Percentiles rank a stretch among this genome's conserved stretches.
phyloP scores from a whole-genome alignment of 2,113 vertebrate species.

The Xenopus borealis region DNA sequence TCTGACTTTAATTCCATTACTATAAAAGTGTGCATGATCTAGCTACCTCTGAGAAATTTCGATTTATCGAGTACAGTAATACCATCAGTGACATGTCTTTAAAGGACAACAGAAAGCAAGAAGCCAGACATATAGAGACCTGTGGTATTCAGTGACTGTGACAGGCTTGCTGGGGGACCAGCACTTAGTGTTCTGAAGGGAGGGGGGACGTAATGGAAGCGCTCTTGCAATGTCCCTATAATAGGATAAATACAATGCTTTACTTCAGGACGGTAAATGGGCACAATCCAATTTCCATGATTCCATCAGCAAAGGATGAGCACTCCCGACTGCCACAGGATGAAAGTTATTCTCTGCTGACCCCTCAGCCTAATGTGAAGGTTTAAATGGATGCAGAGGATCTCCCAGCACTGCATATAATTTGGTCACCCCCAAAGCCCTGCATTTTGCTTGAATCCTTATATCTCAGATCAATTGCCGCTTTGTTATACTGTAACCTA shows the following conservation, averaged over 20 bases:
- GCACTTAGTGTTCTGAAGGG: not conserved
- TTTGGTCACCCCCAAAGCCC: conserved; percentile 36
- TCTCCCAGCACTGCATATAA: not conserved
- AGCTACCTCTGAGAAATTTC: not conserved
- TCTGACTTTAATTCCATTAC: too few relatives aligned
- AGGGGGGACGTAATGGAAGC: conserved; percentile 66
- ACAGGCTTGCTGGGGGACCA: conserved; percentile 19
- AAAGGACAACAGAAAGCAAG: not conserved
- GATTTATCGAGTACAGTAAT: not conserved
- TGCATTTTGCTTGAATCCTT: conserved; percentile 50
- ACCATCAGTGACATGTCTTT: not conserved
- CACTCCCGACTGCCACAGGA: conserved; percentile 28
- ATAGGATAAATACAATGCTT: conserved; percentile 88
- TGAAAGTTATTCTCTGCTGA: conserved; percentile 35
- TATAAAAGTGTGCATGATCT: too few relatives aligned
- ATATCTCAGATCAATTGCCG: conserved; percentile 32
- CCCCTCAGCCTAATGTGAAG: conserved; percentile 15
- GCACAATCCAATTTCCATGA: conserved; percentile 98
- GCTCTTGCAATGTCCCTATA: conserved; percentile 81
- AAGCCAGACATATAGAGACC: not conserved
- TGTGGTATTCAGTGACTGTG: conserved; percentile 22
- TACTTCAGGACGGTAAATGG: conserved; percentile 91
- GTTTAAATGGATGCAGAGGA: not conserved
- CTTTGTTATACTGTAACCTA: conserved; percentile 24
- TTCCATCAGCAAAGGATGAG: conserved; percentile 85